These are phyloP conservation scores for Phoxinus phoxinus DNA, from an alignment of 2,113 vertebrate species.

Conservation along the genomic window DNA sequence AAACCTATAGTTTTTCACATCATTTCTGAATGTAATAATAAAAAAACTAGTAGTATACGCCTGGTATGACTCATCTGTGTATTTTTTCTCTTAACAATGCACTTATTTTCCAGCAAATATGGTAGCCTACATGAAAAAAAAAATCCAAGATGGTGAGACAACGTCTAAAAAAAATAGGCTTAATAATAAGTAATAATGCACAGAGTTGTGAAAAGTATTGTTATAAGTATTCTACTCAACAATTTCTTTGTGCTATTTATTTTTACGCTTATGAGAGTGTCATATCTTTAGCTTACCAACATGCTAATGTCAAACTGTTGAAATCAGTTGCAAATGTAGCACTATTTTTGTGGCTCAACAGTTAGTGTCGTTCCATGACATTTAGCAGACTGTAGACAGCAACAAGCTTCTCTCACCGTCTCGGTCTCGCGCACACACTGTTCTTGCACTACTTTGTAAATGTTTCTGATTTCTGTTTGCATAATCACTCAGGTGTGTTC, in stretches of 20 bases:
- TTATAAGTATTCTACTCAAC: background rate
- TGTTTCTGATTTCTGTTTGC: slow-evolving; percentile 3
- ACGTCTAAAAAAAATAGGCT: background rate
- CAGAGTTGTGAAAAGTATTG: background rate
- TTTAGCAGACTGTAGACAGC: background rate
- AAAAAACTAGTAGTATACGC: no score
- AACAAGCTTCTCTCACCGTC: background rate
- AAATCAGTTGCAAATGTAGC: background rate
- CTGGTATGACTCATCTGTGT: no score
- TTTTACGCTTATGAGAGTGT: background rate
- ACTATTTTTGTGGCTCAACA: background rate
- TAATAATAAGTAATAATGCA: background rate
- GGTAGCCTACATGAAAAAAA: background rate
- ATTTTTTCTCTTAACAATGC: background rate
- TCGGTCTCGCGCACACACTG: background rate
- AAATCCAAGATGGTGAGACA: background rate
- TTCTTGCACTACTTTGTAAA: background rate
- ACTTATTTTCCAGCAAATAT: background rate
- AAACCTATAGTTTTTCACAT: no score
- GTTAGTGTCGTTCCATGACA: background rate
- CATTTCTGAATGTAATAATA: background rate
- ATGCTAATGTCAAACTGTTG: background rate
- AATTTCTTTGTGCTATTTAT: background rate
- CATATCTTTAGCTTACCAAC: background rate
- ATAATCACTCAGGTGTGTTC: slow-evolving; percentile 23